A percentile compares a stretch with the other conserved stretches of the same genome.
phyloP scores from a whole-genome alignment of 1,140 invertebrate species.

The Drosophila elegans region DNA sequence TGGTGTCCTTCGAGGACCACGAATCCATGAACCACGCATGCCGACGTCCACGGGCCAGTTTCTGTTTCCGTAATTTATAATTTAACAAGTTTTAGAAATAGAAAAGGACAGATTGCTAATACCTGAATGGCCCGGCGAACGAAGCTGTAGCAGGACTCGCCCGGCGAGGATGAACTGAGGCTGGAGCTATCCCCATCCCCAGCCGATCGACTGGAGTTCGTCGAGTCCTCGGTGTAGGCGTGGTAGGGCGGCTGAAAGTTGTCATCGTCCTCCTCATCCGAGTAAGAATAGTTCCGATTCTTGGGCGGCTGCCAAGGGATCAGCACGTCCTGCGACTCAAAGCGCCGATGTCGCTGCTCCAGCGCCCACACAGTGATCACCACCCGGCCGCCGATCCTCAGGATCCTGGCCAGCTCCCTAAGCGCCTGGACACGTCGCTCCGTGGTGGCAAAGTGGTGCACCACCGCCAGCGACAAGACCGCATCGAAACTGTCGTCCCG shows the following conservation, averaged over 20 bases:
- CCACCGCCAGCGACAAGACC: slow-evolving; percentile 96
- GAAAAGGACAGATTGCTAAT: slow-evolving; percentile 13
- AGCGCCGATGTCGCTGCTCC: slow-evolving; percentile 95
- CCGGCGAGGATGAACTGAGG: slow-evolving; percentile 94
- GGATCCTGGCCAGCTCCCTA: slow-evolving; percentile 93
- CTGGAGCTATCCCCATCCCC: slow-evolving; percentile 88
- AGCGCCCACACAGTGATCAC: slow-evolving; percentile 98
- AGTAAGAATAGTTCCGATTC: slow-evolving; percentile 83
- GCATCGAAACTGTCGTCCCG: slow-evolving; percentile 97
- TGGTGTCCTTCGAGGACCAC: slow-evolving; percentile 88
- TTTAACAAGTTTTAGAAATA: neutral
- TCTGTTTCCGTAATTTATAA: slow-evolving; percentile 81
- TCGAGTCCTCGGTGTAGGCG: slow-evolving; percentile 88
- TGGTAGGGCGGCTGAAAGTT: slow-evolving; percentile 87
- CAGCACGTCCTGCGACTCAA: slow-evolving; percentile 92
- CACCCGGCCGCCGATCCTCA: slow-evolving; percentile 95
- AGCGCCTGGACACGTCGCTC: slow-evolving; percentile 95
- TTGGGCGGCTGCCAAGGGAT: slow-evolving; percentile 96
- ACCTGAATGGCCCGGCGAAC: slow-evolving; percentile 94
- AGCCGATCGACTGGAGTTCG: slow-evolving; percentile 84
- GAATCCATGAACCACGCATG: slow-evolving; percentile 92
- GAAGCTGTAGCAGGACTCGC: slow-evolving; percentile 97
- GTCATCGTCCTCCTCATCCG: slow-evolving; percentile 82
- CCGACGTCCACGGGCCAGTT: slow-evolving; percentile 90
- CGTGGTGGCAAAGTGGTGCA: slow-evolving; percentile 97